Conservation (phyloP, 2,888 invertebrate genomes). For the Epinotia brunnichana region DNA sequence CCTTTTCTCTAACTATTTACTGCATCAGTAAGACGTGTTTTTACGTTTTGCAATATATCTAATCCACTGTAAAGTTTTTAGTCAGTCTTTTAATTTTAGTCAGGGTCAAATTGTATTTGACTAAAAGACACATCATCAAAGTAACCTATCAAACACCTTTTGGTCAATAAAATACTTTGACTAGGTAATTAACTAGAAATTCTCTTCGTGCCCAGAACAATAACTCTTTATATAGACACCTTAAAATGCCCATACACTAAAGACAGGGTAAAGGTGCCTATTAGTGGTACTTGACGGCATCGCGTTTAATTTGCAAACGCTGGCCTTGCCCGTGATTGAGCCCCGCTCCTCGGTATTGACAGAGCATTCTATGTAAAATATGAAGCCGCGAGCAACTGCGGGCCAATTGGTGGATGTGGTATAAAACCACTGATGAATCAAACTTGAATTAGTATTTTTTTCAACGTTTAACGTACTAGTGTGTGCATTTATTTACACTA, state of each 20-base stretch:
- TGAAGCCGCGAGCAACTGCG: slow-evolving; percentile 67
- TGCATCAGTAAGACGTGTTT: neutral
- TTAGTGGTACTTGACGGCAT: slow-evolving; percentile 59
- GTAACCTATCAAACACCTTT: no score
- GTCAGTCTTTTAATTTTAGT: no score
- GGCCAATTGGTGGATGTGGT: slow-evolving; percentile 64
- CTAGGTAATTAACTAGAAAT: neutral
- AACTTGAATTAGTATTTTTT: neutral
- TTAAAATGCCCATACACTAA: slow-evolving; percentile 34
- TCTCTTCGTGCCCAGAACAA: neutral
- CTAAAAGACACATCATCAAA: no score
- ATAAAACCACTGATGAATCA: slow-evolving; percentile 44
- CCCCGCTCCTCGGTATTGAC: slow-evolving; percentile 69
- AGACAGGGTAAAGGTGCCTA: slow-evolving; percentile 44
- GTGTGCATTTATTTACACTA: no score
- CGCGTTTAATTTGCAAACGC: slow-evolving; percentile 76
- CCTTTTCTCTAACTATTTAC: neutral
- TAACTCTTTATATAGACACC: neutral
- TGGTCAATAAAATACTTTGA: no score
- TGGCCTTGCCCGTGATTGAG: slow-evolving; percentile 76
- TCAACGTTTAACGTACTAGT: neutral
- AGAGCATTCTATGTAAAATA: slow-evolving; percentile 83
- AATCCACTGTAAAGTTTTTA: no score
- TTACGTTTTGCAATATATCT: no score
- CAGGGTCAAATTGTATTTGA: no score